Base-by-base conservation (phyloP, 2,113 vertebrate genomes). In the Lasiurus cinereus region DNA sequence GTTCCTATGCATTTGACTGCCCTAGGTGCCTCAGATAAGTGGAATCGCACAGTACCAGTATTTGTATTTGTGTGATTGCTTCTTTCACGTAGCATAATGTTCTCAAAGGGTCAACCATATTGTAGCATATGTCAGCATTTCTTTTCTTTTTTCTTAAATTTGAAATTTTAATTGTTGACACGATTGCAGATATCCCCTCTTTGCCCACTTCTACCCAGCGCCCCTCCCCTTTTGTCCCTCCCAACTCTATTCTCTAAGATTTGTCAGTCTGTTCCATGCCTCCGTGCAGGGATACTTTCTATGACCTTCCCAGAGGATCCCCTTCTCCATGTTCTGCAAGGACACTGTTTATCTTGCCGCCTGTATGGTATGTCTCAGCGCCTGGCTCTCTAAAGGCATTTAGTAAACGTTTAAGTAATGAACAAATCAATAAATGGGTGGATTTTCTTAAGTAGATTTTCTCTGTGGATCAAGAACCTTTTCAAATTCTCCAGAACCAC, bases 401-500 rank as follows among this genome's bases (percentile, higher is more conserved):
- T n/a, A 79, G 19, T n/a, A 66, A 83, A 91, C 27, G 4, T 43
- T 66, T 69, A 69, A 74, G 82, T 62, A 79, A 82, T 39, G 31
- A 56, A 79, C 50, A 83, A 82, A 77, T 19, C 39, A 64, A 24
- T 46, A 24, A 59, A 64, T 43, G 29, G 18, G 29, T 27, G 56
- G 69, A 52, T 76, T 76, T 62, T 76, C 56, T 86, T 62, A 67
- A 62, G 59, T 56, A 83, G 90, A 64, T 24, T 31, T 79, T 92
- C 74, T 70, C 79, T 48, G 7, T 48, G 33, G 24, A 86, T 36
- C 54, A 80, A 91, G 70, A 80, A 79, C 4, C 27, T 91, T 91
- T 52, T 14, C 43, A 77, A 50, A 39, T 79, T 94, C 74, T 94
- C n/a, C 27, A 90, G 80, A 90, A 46, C 59, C 24, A 69, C 18